Conservation (phyloP, 2,888 invertebrate genomes). For the Eurois occulta region DNA sequence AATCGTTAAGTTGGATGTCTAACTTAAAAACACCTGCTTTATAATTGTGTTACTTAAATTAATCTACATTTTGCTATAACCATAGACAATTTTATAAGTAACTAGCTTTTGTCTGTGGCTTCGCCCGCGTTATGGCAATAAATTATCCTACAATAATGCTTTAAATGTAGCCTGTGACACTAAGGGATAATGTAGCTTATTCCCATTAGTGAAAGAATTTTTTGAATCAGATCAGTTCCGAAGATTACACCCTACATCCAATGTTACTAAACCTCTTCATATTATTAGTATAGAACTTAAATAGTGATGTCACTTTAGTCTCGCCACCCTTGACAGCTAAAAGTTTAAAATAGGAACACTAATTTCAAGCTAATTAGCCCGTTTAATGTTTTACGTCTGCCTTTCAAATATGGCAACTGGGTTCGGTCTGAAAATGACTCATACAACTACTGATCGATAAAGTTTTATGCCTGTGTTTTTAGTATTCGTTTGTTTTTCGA, state of each 20-base stretch:
- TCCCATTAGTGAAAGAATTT: not conserved
- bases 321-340: constrained; percentile 55
- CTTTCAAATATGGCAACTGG: constrained; percentile 66
- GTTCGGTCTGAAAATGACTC: constrained; percentile 77
- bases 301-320: constrained; percentile 22
- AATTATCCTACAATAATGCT: not conserved
- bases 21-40: constrained; percentile 2
- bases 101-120: not conserved
- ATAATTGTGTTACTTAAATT: not conserved
- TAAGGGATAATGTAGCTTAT: not conserved
- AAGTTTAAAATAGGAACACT: constrained; percentile 60
- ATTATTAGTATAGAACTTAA: not conserved
- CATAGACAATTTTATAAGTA: not conserved
- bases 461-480: constrained; percentile 46
- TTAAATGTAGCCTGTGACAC: not conserved
- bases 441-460: constrained; percentile 74
- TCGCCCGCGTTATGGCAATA: not conserved
- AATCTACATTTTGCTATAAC: not conserved
- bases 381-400: constrained; percentile 54
- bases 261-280: not conserved
- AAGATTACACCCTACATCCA: not conserved
- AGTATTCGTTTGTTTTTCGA: constrained; percentile 57
- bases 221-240: not conserved
- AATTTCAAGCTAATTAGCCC: constrained; percentile 58
- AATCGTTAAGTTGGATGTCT: constrained; percentile 8